These are phyloP conservation scores for Steinernema feltiae DNA, from an alignment of 1,140 invertebrate genomes.

Conservation along the genomic window DNA sequence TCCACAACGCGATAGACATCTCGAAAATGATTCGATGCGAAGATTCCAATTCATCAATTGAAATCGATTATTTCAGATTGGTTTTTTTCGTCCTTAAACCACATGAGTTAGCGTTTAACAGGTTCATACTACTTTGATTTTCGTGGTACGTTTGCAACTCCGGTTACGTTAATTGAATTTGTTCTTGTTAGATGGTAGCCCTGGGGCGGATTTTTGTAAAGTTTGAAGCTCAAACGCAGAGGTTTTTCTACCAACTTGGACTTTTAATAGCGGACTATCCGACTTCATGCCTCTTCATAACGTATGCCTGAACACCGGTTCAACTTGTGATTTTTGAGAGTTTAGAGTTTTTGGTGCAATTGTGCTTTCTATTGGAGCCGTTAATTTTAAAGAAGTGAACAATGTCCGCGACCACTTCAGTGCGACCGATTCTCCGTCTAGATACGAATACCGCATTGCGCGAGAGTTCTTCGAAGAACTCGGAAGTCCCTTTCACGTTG, in stretches of 20 bases:
- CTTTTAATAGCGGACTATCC: constrained; percentile 32
- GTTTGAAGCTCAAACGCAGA: constrained; percentile 27
- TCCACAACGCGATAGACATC: not conserved
- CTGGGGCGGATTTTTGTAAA: constrained; percentile 18
- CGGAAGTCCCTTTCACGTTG: constrained; percentile 51
- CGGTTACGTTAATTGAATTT: not conserved
- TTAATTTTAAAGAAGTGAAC: constrained; percentile 53
- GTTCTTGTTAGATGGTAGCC: not conserved
- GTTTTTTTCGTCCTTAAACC: not conserved
- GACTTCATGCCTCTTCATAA: constrained; percentile 18
- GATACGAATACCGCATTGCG: constrained; percentile 50
- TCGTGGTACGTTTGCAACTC: not conserved
- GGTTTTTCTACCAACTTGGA: constrained; percentile 33
- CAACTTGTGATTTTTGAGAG: not conserved
- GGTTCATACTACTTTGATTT: not conserved
- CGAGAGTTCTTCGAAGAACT: constrained; percentile 55
- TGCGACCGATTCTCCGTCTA: constrained; percentile 53
- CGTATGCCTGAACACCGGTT: constrained; percentile 1
- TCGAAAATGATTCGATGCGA: not conserved
- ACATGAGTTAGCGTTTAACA: not conserved
- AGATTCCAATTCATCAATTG: not conserved
- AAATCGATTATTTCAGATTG: constrained; percentile 1
- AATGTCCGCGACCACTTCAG: constrained; percentile 56
- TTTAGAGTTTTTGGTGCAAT: constrained; percentile 10
- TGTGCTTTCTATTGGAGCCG: not conserved